Evolutionary conservation across 2,888 invertebrate species (phyloP).

Genomic region (Brachypalpus laphriformis): DNA sequence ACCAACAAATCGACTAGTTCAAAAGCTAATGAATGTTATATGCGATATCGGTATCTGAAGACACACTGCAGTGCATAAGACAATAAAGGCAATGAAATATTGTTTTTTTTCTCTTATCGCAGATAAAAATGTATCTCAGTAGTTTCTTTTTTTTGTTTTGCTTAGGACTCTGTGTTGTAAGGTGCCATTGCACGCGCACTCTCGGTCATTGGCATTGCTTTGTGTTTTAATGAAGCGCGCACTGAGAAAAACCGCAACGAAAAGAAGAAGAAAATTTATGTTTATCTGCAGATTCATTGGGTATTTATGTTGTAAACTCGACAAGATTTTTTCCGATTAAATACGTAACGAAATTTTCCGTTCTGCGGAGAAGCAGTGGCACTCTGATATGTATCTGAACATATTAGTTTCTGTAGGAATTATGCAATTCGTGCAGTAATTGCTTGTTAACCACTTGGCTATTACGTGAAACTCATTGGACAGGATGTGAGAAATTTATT

Average conservation of each 20-base stretch:
- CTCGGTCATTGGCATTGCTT: constrained; percentile 22
- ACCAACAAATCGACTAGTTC: background rate
- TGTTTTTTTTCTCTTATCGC: background rate
- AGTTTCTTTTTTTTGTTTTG: background rate
- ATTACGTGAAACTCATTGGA: constrained; percentile 22
- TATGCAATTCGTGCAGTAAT: constrained; percentile 63
- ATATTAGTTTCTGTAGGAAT: constrained; percentile 25
- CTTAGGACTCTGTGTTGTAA: background rate
- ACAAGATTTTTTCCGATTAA: constrained; percentile 4
- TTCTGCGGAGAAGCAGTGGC: background rate
- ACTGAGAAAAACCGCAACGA: background rate
- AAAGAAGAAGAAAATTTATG: background rate
- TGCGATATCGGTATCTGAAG: constrained; percentile 17
- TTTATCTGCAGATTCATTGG: background rate
- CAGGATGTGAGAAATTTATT: constrained; percentile 46
- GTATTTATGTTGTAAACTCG: background rate
- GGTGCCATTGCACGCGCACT: background rate
- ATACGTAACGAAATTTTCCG: background rate
- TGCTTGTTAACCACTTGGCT: constrained; percentile 36
- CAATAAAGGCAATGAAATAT: background rate
- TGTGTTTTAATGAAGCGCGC: background rate
- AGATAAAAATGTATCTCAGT: background rate
- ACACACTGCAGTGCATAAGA: background rate
- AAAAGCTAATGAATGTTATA: constrained; percentile 12
- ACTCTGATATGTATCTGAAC: background rate